Percentiles rank a stretch among this genome's conserved stretches.
Conservation (phyloP, 2,113 vertebrate species). For the Anser cygnoides region DNA sequence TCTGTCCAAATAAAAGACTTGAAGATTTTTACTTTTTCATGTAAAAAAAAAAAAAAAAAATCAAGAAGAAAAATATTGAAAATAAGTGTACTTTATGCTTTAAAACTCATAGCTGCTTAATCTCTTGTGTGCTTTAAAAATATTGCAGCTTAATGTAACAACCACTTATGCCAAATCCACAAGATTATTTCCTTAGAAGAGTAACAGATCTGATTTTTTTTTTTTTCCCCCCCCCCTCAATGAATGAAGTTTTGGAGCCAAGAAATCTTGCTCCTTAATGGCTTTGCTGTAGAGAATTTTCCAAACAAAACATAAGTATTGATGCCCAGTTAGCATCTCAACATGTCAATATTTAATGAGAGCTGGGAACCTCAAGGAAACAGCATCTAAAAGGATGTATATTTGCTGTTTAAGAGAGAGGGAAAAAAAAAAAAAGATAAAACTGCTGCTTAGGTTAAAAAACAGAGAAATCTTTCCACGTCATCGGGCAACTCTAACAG, state of each 20-base stretch:
- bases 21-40: neutral
- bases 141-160: neutral
- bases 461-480: neutral
- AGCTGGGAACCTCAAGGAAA: neutral
- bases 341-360: neutral
- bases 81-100: neutral
- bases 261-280: neutral
- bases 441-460: neutral
- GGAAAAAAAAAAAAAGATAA: neutral
- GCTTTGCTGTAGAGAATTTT: neutral
- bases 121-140: neutral
- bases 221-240: neutral
- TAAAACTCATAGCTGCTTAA: neutral
- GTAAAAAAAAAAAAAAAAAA: neutral
- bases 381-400: neutral
- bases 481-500: neutral
- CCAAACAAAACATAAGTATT: neutral
- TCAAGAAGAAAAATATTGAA: neutral
- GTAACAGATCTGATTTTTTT: neutral
- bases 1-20: neutral
- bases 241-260: neutral
- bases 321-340: neutral
- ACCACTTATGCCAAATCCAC: neutral
- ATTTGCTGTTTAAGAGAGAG: neutral
- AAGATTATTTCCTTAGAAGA: neutral